These are phyloP conservation scores for Polymixis lichenea DNA, from an alignment of 2,888 invertebrate genomes.

Conservation along the genomic window DNA sequence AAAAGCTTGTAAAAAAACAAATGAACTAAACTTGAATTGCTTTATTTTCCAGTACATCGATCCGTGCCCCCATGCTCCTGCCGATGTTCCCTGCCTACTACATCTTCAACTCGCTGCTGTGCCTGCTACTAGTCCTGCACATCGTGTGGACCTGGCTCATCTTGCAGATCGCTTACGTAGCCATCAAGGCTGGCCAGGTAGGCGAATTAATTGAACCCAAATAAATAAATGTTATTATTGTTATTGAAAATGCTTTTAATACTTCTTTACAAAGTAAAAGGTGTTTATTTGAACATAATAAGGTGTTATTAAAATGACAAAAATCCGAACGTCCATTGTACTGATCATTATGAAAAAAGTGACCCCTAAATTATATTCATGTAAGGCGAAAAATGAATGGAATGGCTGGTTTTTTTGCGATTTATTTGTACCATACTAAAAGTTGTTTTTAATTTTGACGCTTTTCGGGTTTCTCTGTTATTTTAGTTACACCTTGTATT, in stretches of 20 bases:
- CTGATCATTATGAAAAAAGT: neutral
- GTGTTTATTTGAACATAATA: neutral
- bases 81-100: constrained; percentile 98
- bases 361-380: too few species aligned
- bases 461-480: neutral
- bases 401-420: neutral
- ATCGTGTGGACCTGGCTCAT: constrained; percentile 98
- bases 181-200: constrained; percentile 93
- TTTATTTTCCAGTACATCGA: constrained; percentile 92
- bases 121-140: constrained; percentile 95
- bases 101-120: constrained; percentile 96
- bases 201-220: neutral
- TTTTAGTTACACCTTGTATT: neutral
- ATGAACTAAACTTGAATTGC: neutral
- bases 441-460: neutral
- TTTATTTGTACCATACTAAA: neutral
- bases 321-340: neutral
- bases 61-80: constrained; percentile 95
- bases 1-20: neutral
- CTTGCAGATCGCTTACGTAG: constrained; percentile 95
- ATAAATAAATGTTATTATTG: neutral
- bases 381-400: neutral
- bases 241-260: constrained; percentile 12
- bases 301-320: neutral
- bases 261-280: neutral